These are phyloP conservation scores for Apostichopus leukothele DNA, from an alignment of 53 echinoderm and acorn worm species.

Conservation along the genomic window DNA sequence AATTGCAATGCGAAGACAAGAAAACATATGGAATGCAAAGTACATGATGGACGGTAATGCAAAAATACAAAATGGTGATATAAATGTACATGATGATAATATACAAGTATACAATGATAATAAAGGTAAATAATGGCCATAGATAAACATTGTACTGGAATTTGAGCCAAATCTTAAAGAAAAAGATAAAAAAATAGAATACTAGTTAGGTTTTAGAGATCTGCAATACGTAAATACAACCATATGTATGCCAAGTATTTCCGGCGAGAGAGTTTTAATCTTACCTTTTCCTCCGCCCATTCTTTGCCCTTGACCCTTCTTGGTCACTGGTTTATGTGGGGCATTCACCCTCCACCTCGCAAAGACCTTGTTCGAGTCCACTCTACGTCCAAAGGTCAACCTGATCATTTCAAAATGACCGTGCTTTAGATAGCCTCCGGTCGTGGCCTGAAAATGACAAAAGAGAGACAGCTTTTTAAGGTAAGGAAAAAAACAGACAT, in stretches of 20 bases:
- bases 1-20: too few relatives aligned
- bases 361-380: conserved; percentile 68
- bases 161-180: too few relatives aligned
- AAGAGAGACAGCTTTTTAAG: neutral
- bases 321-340: conserved; percentile 88
- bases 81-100: too few relatives aligned
- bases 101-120: too few relatives aligned
- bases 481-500: too few relatives aligned
- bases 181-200: too few relatives aligned
- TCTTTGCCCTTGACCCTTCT: conserved; percentile 85
- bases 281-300: conserved; percentile 97
- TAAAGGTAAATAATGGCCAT: too few relatives aligned
- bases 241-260: neutral
- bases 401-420: conserved; percentile 97
- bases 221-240: neutral
- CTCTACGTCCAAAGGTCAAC: conserved; percentile 72
- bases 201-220: too few relatives aligned
- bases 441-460: conserved; percentile 60
- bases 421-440: conserved; percentile 72
- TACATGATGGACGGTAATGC: too few relatives aligned
- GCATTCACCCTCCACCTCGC: conserved; percentile 84
- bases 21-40: too few relatives aligned
- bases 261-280: neutral
- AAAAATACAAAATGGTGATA: too few relatives aligned
- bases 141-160: too few relatives aligned